Base-by-base conservation (phyloP, 1,140 invertebrate species). In the Orius insidiosus region DNA sequence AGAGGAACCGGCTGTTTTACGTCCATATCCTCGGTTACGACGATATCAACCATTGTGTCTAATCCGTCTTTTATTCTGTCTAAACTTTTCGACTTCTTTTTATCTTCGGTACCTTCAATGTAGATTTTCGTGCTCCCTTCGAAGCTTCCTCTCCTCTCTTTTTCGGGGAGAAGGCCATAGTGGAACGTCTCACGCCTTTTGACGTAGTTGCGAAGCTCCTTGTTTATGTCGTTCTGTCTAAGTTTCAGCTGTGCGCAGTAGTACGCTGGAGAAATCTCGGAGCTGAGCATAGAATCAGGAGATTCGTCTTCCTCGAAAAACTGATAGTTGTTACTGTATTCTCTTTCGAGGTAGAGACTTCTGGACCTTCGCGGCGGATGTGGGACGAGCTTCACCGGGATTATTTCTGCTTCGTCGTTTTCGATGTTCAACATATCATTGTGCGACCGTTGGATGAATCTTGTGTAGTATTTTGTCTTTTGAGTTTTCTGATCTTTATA, bases 31-130 rank as follows among this genome's bases (percentile, higher is more conserved):
- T 42, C 24, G 5, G 70, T 68, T 10, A 78, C 63, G 1, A 80
- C 71, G 13, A 80, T 78, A 54, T 80, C 72, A 0, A 80, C 70
- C 66, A 80, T 72, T 1, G 76, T 70, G 49, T 82, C 76, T 0
- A 80, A 57, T 7, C 76, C 76, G 53, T 83, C 79, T 53, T 81
- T 79, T 4, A 85, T 76, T 41, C 78, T 69, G 48, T 85, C 80
- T 24, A 84, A 60, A 47, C 79, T 84, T 61, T 84, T 85, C 1
- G 77, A 78, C 40, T 78, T 64, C 13, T 63, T 68, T 69, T n/a
- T 65, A 50, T 51, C 45, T n/a, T 50, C 35, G 19, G 39, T 37
- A 37, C 42, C 38, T 19, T 54, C 50, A 5, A 54, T 51, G 40
- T 52, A 54, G 5, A 54, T 49, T 19, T 45, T 54, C 7, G 53